Conservation (phyloP, 2,888 invertebrate species). For the Aleiodes leptofemur region DNA sequence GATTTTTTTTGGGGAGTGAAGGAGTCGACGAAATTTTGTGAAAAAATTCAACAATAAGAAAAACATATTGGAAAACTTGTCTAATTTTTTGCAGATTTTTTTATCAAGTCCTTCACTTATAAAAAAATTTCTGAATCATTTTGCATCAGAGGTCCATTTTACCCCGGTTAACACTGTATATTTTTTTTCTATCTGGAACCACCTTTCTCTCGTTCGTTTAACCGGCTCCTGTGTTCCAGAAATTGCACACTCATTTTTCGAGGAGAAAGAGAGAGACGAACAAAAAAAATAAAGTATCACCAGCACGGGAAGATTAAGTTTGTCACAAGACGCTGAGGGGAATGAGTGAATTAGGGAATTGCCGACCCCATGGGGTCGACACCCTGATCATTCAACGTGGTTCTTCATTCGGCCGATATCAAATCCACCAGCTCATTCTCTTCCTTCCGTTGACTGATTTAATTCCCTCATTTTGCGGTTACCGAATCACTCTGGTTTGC, state of each 20-base stretch:
- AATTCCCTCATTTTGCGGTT: slow-evolving; percentile 23
- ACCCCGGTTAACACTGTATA: not conserved
- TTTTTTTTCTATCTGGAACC: slow-evolving; percentile 13
- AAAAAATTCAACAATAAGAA: too few species aligned
- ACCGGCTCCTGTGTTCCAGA: slow-evolving; percentile 42
- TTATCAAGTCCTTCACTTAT: too few species aligned
- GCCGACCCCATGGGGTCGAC: slow-evolving; percentile 28
- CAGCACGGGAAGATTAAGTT: slow-evolving; percentile 34
- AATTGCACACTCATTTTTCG: slow-evolving; percentile 50
- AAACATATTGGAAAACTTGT: too few species aligned
- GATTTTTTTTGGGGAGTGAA: too few species aligned
- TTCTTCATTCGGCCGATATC: slow-evolving; percentile 20
- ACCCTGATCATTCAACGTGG: slow-evolving; percentile 43
- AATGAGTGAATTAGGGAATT: slow-evolving; percentile 38
- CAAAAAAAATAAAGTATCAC: not conserved
- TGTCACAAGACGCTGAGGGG: slow-evolving; percentile 32
- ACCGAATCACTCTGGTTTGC: slow-evolving; percentile 9
- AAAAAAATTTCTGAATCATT: too few species aligned
- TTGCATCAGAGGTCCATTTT: too few species aligned
- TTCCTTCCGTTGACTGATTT: slow-evolving; percentile 7
- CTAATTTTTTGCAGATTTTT: too few species aligned
- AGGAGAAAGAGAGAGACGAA: not conserved
- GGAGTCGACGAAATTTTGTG: too few species aligned
- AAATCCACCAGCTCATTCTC: slow-evolving; percentile 25
- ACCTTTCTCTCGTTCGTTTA: slow-evolving; percentile 44